These are phyloP conservation scores for Caenorhabditis remanei DNA, from an alignment of 1,140 invertebrate species.

Conservation along the genomic window DNA sequence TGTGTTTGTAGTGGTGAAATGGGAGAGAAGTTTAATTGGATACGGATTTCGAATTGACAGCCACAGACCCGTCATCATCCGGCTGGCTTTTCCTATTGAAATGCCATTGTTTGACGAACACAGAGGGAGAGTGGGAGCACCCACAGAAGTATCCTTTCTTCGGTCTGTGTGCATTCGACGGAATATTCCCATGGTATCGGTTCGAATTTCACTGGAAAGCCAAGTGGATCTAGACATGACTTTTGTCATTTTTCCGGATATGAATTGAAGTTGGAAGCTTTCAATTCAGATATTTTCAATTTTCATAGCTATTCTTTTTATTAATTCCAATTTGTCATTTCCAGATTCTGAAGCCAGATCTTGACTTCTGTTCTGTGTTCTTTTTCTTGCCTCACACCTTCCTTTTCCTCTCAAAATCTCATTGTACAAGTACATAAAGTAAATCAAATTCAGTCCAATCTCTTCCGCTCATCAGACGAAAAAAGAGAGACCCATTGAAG, in stretches of 20 bases:
- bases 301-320: not conserved
- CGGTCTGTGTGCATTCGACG: not conserved
- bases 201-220: constrained; percentile 35
- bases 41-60: constrained; percentile 55
- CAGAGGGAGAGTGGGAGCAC: not conserved
- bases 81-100: constrained; percentile 17
- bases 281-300: not conserved
- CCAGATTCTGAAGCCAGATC: no score
- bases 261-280: no score
- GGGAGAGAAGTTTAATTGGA: constrained; percentile 44
- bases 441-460: constrained; percentile 45
- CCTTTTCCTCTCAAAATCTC: not conserved
- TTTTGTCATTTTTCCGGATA: no score
- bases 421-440: constrained; percentile 24
- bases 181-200: constrained; percentile 44
- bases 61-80: not conserved
- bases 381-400: not conserved
- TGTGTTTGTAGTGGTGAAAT: not conserved
- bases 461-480: constrained; percentile 46
- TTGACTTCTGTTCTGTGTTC: not conserved
- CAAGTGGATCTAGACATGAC: constrained; percentile 36
- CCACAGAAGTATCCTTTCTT: constrained; percentile 36
- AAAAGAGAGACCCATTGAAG: constrained; percentile 26
- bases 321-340: not conserved
- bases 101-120: constrained; percentile 49